Conservation (phyloP, 2,113 vertebrate genomes). For the Xiphias gladius region DNA sequence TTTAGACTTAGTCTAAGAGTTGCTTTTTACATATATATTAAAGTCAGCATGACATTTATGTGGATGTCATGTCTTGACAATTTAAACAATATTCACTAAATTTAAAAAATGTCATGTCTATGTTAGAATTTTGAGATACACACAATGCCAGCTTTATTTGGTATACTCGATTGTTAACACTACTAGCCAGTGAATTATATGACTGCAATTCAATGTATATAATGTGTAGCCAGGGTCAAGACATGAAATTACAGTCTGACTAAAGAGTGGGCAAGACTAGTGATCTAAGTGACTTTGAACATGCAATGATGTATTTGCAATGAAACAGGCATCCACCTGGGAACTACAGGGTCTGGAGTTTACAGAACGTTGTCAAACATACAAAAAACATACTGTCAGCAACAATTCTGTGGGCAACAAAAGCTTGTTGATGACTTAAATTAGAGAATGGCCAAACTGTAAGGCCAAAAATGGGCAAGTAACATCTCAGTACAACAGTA, state of each 20-base stretch:
- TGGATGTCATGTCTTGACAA: background rate
- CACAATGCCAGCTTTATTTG: background rate
- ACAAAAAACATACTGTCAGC: background rate
- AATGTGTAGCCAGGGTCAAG: too few relatives aligned
- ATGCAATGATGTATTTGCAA: background rate
- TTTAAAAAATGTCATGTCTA: background rate
- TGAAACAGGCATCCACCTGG: background rate
- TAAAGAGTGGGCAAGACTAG: background rate
- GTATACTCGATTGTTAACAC: background rate
- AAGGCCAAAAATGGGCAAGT: background rate
- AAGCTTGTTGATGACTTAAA: background rate
- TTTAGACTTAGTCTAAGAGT: background rate
- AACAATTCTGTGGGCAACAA: background rate
- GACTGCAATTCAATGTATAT: background rate
- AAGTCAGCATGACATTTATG: background rate
- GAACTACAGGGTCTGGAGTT: background rate
- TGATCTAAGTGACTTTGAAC: background rate
- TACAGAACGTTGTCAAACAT: background rate
- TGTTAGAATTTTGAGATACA: background rate
- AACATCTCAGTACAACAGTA: background rate
- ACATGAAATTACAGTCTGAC: background rate
- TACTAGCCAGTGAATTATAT: background rate
- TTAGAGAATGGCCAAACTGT: background rate
- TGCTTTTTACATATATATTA: background rate
- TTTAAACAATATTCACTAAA: background rate